Conservation (phyloP, 2,888 invertebrate genomes). For the Neria commutata region DNA sequence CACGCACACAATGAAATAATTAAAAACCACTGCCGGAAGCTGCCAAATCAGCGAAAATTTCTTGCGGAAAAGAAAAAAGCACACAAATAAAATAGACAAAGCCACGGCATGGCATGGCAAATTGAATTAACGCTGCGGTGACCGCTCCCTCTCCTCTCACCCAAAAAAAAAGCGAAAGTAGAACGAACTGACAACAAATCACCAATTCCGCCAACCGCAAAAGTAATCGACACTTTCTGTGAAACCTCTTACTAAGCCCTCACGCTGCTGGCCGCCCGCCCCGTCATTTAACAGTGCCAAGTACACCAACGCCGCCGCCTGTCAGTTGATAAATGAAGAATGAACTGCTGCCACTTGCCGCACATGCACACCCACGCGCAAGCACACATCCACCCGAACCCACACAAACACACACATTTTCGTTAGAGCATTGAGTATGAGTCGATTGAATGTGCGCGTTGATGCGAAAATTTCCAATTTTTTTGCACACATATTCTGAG, state of each 20-base stretch:
- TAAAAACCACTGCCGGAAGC: background rate
- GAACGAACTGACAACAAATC: background rate
- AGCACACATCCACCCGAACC: too few species aligned
- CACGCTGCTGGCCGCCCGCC: background rate
- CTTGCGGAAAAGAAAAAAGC: background rate
- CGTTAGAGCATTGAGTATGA: too few species aligned
- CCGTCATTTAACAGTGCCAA: background rate
- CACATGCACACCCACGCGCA: too few species aligned
- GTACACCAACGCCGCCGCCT: background rate
- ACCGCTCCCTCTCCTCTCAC: too few species aligned
- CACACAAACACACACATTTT: conserved; percentile 39
- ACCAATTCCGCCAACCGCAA: background rate
- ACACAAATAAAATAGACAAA: too few species aligned
- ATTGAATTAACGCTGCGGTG: background rate
- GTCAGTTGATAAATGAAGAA: conserved; percentile 49
- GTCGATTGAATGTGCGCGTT: conserved; percentile 54
- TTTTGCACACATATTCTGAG: conserved; percentile 28
- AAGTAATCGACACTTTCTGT: conserved; percentile 1
- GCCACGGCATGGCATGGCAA: too few species aligned
- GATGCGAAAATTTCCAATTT: conserved; percentile 51
- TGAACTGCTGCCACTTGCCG: conserved; percentile 23
- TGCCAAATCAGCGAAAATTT: background rate
- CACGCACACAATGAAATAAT: background rate
- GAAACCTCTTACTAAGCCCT: too few species aligned
- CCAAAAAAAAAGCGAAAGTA: too few species aligned